Evolutionary conservation across 1,140 invertebrate species (phyloP), one percentile per base, ranked within the genome.

Genomic region (Ephestia elutella): DNA sequence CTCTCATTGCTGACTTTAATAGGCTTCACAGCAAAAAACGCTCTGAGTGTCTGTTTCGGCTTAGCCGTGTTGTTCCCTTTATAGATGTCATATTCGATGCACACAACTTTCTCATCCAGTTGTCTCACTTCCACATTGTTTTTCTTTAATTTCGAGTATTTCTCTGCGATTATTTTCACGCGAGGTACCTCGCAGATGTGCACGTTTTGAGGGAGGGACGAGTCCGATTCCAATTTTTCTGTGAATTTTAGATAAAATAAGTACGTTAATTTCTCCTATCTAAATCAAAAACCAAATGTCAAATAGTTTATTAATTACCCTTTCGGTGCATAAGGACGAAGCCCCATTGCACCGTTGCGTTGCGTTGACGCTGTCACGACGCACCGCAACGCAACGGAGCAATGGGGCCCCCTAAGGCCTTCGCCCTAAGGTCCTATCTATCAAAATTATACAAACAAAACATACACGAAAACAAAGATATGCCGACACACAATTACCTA

Each of bases 81-180:
- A 56, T 66, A 82, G 0, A 87, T 66, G 17, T 83, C 80, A 56
- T 87, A 87, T 58, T 87, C 84, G 18, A 86, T 55, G 54, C 84
- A 87, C 0, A 83, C 81, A 5, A 87, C 75, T 55, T 78, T 82
- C 56, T 84, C 84, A 11, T 82, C 75, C 11, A 86, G 48, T 48
- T 70, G 76, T 15, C 82, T 65, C 2, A 87, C 21, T 73, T 87
- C 84, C 8, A 86, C 57, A n/a, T 82, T 72, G 11, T 84, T 68
- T 49, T 70, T 80, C 55, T 79, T 82, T 60, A 54, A 85, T 54
- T 70, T 78, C 0, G 74, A 62, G 51, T 76, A 87, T 49, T 84
- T 87, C 55, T 84, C 78, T 1, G 75, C 80, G 13, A 87, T 82
- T 17, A 80, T 66, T 55, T 80, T 87, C 13, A 87, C 60, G 0